A percentile compares a stretch with the other conserved stretches of the same genome.
Evolutionary conservation across 1,140 invertebrate genomes (phyloP).

Genomic region (Rhyacophila brunnea): DNA sequence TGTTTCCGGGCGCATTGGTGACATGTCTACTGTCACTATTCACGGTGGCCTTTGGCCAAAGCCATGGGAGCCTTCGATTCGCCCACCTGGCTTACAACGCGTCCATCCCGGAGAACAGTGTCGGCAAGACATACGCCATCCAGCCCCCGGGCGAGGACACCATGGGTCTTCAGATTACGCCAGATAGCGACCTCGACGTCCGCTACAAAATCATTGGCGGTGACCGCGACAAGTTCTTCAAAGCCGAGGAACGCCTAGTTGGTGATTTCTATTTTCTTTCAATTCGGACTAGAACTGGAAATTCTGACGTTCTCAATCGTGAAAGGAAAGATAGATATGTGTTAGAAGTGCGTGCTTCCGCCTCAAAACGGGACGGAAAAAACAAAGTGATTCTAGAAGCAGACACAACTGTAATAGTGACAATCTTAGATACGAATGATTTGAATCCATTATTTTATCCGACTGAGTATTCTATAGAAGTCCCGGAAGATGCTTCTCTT

Average conservation of each 20-base stretch:
- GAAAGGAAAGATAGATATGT: slow-evolving; percentile 84
- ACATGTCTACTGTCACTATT: slow-evolving; percentile 32
- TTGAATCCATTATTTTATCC: slow-evolving; percentile 89
- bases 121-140: slow-evolving; percentile 76
- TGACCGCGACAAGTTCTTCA: slow-evolving; percentile 88
- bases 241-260: slow-evolving; percentile 81
- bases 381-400: slow-evolving; percentile 62
- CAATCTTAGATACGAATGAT: slow-evolving; percentile 87
- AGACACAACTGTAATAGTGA: slow-evolving; percentile 74
- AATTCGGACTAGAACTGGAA: slow-evolving; percentile 81
- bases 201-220: slow-evolving; percentile 81
- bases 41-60: slow-evolving; percentile 35
- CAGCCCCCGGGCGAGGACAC: slow-evolving; percentile 57
- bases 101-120: slow-evolving; percentile 87
- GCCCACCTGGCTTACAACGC: slow-evolving; percentile 80
- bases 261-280: slow-evolving; percentile 93
- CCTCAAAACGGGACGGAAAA: slow-evolving; percentile 59
- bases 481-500: slow-evolving; percentile 86
- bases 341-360: slow-evolving; percentile 76
- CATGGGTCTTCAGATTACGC: slow-evolving; percentile 53
- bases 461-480: slow-evolving; percentile 78
- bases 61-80: slow-evolving; percentile 55
- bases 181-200: slow-evolving; percentile 57
- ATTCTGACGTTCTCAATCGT: slow-evolving; percentile 83
- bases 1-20: slow-evolving; percentile 30